A percentile compares a stretch with the other conserved stretches of the same genome.
phyloP scores from a whole-genome alignment of 2,113 vertebrate species.

The Puntigrus tetrazona region DNA sequence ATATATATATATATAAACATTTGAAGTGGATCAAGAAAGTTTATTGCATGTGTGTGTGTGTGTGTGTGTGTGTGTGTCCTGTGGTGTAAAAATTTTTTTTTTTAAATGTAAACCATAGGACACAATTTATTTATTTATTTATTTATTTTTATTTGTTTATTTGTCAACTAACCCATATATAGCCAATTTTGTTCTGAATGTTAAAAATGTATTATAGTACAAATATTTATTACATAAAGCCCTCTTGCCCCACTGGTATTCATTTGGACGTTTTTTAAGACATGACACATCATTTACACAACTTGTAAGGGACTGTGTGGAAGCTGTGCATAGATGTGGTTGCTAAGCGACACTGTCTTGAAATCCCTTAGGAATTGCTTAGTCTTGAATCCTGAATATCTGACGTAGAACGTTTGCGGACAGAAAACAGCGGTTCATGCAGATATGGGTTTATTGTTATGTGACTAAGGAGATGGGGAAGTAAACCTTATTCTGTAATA shows the following conservation, averaged over 20 bases:
- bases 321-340: slow-evolving; percentile 38
- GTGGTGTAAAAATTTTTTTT: too few species aligned
- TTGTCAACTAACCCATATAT: too few species aligned
- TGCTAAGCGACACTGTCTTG: slow-evolving; percentile 51
- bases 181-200: too few species aligned
- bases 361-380: slow-evolving; percentile 7
- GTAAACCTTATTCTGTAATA: not conserved
- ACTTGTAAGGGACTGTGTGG: slow-evolving; percentile 30
- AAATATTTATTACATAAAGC: not conserved
- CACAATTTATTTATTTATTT: too few species aligned
- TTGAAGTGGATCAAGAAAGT: too few species aligned
- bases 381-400: not conserved
- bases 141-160: too few species aligned
- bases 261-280: not conserved
- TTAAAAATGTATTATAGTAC: too few species aligned
- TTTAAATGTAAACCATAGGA: too few species aligned
- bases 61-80: too few species aligned
- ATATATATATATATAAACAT: too few species aligned
- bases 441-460: not conserved
- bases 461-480: not conserved
- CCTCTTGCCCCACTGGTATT: not conserved
- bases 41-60: too few species aligned
- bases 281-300: not conserved
- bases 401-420: not conserved
- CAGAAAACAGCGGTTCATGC: not conserved